These are phyloP conservation scores for Xiphophorus birchmanni DNA, from an alignment of 2,797 vertebrate genomes.

Conservation along the genomic window DNA sequence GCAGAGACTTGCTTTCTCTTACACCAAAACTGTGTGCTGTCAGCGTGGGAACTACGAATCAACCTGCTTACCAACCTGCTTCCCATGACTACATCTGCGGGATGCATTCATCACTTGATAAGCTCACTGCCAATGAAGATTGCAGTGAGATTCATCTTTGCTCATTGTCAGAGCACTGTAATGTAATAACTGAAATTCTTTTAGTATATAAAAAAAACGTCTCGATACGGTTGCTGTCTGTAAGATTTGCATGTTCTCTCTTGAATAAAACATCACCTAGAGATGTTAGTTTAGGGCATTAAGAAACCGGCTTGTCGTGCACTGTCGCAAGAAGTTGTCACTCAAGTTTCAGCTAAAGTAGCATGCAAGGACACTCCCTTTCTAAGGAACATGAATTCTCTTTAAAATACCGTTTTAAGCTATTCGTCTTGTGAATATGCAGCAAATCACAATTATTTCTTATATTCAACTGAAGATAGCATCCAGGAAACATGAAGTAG, in stretches of 20 bases:
- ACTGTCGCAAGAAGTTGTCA: constrained; percentile 84
- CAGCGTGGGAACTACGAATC: constrained; percentile 94
- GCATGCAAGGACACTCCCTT: constrained; percentile 76
- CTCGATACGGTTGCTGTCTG: background rate
- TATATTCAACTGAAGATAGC: background rate
- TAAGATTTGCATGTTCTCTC: constrained; percentile 3
- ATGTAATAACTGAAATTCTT: background rate
- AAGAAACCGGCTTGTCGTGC: constrained; percentile 82
- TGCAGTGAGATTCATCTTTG: background rate
- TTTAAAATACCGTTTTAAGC: constrained; percentile 14
- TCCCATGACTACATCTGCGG: constrained; percentile 93
- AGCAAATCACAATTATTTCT: background rate
- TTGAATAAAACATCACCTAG: constrained; percentile 67
- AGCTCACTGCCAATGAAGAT: constrained; percentile 47
- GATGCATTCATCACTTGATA: constrained; percentile 75
- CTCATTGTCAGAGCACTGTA: background rate
- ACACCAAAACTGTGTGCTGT: constrained; percentile 81
- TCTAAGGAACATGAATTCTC: constrained; percentile 43
- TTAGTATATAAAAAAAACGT: background rate
- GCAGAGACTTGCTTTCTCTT: constrained; percentile 85
- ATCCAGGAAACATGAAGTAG: background rate
- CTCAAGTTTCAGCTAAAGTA: constrained; percentile 80
- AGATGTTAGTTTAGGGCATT: constrained; percentile 65
- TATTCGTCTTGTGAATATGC: constrained; percentile 4
- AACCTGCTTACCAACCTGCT: constrained; percentile 94